These are phyloP conservation scores for Hyles euphorbiae DNA, from an alignment of 1,140 invertebrate species.

Conservation along the genomic window DNA sequence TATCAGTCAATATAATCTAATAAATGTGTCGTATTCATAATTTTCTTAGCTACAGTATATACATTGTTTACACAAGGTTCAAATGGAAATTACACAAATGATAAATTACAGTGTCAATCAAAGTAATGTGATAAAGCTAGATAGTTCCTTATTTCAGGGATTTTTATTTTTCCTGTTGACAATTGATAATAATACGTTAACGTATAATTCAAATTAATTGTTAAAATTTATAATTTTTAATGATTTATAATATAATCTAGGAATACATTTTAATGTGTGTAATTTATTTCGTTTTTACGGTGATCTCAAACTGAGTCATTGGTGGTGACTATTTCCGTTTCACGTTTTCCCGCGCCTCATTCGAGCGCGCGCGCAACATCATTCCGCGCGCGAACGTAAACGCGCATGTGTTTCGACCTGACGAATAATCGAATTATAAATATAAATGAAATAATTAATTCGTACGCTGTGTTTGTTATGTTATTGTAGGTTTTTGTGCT, in stretches of 20 bases:
- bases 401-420: slow-evolving; percentile 38
- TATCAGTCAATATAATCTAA: too few species aligned
- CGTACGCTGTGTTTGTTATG: slow-evolving; percentile 19
- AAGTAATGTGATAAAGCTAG: not conserved
- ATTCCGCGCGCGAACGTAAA: slow-evolving; percentile 60
- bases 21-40: too few species aligned
- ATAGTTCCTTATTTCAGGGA: not conserved
- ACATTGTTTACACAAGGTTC: too few species aligned
- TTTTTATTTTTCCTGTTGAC: not conserved
- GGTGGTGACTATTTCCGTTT: slow-evolving; percentile 32
- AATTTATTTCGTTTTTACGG: too few species aligned
- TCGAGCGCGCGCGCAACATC: slow-evolving; percentile 40
- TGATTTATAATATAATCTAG: too few species aligned
- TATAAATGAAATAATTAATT: slow-evolving; percentile 18
- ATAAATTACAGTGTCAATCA: too few species aligned
- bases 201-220: too few species aligned
- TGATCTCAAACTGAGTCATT: slow-evolving; percentile 6
- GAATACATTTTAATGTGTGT: not conserved
- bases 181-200: too few species aligned
- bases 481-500: slow-evolving; percentile 38
- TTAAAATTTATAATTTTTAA: too few species aligned
- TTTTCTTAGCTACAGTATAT: too few species aligned
- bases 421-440: slow-evolving; percentile 28
- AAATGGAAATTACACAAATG: too few species aligned
- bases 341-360: slow-evolving; percentile 42